Evolutionary conservation across 2,797 vertebrate genomes (phyloP).

Genomic region (Thunnus albacares): DNA sequence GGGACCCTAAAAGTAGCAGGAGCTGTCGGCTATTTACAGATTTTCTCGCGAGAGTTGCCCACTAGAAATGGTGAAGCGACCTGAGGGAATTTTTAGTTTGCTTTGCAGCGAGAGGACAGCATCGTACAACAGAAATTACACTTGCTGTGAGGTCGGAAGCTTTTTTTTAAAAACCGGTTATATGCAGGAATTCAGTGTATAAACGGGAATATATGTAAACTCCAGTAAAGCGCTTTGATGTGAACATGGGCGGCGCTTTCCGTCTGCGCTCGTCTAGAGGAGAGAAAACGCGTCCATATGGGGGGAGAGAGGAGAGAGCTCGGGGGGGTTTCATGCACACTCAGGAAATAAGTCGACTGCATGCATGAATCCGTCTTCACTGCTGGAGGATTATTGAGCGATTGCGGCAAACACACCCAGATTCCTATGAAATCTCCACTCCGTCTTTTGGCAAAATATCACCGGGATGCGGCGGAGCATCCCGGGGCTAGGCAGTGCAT

Average conservation of each 20-base stretch:
- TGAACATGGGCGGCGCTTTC: constrained; percentile 55
- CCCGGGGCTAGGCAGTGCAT: constrained; percentile 10
- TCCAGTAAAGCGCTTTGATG: not conserved
- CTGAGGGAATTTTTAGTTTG: constrained; percentile 33
- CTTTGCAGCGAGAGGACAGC: constrained; percentile 17
- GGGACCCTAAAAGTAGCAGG: not conserved
- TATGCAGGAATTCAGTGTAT: not conserved
- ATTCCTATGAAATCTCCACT: not conserved
- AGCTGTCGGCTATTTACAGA: not conserved
- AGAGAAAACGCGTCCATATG: constrained; percentile 40
- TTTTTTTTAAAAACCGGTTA: no score
- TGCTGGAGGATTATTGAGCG: not conserved
- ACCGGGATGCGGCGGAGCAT: constrained; percentile 25
- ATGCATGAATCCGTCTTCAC: constrained; percentile 26
- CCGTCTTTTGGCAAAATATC: not conserved
- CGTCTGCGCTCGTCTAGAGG: constrained; percentile 13
- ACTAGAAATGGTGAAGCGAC: constrained; percentile 49
- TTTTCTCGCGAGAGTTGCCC: constrained; percentile 75
- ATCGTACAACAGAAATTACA: not conserved
- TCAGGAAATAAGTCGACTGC: constrained; percentile 55
- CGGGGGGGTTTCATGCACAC: constrained; percentile 33
- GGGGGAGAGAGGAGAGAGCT: constrained; percentile 17
- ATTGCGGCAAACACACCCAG: not conserved
- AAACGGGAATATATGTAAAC: not conserved
- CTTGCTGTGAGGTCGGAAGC: not conserved